Base-by-base conservation (phyloP, 2,797 vertebrate genomes). In the Cryptoprocta ferox region DNA sequence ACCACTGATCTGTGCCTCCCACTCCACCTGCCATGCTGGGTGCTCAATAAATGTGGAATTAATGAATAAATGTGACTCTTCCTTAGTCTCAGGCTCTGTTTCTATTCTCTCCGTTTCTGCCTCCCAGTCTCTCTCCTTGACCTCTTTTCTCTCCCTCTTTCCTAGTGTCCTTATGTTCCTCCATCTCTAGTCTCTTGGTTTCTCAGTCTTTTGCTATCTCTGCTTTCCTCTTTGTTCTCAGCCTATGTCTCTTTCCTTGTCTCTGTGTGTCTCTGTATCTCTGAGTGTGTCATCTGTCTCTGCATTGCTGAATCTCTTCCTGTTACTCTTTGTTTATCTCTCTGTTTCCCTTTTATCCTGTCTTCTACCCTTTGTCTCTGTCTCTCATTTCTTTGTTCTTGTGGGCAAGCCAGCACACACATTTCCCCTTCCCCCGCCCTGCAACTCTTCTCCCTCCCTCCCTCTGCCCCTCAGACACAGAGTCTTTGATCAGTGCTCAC, bases 41-140 rank as follows among this genome's bases (percentile, higher is more conserved):
- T 78, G 59, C 91, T 90, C 83, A 86, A 59, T 68, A 90, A 92
- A 65, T 48, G 73, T n/a, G 70, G 71, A 90, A 73, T 59, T 81
- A 59, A 8, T 37, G 37, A 95, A 76, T 80, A 89, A 83, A 92
- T 71, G 59, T 63, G 84, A 81, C 66, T 89, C 63, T 81, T 39
- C 65, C 65, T 86, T 24, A 0, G 63, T 93, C 80, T 89, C 59
- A n/a, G 82, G 53, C 75, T 71, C 12, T 5, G 50, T 3, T 15
- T 93, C 13, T 87, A 86, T 71, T 37, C 84, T 97, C 82, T 97
- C 93, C 83, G 8, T 10, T 16, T 95, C 45, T 94, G 92, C 94
- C 50, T 98, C 97, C 98, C 92, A 88, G 71, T 98, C 93, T 83
- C 96, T 65, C 39, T 56, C 56, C 76, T 75, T 68, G 78, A 39